Evolutionary conservation across 23 tunicate species (phyloP).

Genomic region (Trididemnum miniatum): DNA sequence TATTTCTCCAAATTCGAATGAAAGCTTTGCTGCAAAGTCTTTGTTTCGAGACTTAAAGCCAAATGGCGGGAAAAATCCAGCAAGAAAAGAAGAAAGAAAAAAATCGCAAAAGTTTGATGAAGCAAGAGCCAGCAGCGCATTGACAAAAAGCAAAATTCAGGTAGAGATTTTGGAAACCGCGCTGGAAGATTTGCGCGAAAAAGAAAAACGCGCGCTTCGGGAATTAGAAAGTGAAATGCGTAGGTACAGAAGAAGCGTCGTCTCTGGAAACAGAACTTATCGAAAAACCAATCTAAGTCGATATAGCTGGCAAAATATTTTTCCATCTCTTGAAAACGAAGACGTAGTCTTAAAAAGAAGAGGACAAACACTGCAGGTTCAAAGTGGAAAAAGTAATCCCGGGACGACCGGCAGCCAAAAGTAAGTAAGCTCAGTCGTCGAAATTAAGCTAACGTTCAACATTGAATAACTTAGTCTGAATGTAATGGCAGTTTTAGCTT

Average conservation of each 20-base stretch:
- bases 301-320: not conserved
- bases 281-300: not conserved
- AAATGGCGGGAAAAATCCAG: not conserved
- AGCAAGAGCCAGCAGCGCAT: constrained; percentile 17
- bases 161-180: constrained; percentile 37
- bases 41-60: not conserved
- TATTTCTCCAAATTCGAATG: not conserved
- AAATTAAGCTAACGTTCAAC: no score
- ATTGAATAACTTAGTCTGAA: no score
- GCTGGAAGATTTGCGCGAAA: constrained; percentile 18
- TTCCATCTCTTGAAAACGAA: constrained; percentile 3
- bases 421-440: no score
- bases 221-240: constrained; percentile 51
- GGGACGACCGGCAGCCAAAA: no score
- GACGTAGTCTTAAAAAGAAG: constrained; percentile 6
- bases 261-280: not conserved
- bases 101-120: not conserved
- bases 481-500: no score
- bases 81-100: not conserved
- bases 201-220: constrained; percentile 47
- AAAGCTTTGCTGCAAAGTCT: not conserved
- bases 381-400: no score
- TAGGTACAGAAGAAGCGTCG: constrained; percentile 26
- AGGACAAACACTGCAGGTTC: no score
- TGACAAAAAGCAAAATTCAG: constrained; percentile 24